Evolutionary conservation across 2,888 invertebrate species (phyloP).

Genomic region (Darwinula stevensoni): DNA sequence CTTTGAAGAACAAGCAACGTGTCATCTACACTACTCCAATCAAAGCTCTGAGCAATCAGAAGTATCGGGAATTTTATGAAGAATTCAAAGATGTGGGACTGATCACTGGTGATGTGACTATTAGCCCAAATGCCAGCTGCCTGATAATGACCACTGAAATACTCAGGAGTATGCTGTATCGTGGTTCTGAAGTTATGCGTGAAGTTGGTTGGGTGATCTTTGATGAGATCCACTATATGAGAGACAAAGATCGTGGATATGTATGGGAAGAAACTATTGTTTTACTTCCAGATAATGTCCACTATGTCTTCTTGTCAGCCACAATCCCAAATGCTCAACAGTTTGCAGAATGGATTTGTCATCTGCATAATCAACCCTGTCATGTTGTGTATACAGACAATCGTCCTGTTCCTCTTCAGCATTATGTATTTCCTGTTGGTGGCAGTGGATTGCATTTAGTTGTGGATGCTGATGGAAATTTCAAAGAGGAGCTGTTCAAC

Average conservation of each 20-base stretch:
- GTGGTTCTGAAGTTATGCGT: conserved; percentile 92
- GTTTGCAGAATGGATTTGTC: conserved; percentile 71
- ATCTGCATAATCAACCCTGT: conserved; percentile 82
- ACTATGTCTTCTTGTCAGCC: conserved; percentile 93
- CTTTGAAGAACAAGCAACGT: conserved; percentile 70
- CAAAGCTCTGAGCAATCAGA: conserved; percentile 96
- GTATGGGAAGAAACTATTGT: conserved; percentile 99
- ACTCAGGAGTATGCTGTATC: conserved; percentile 86
- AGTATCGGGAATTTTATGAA: conserved; percentile 87
- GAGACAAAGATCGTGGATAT: conserved; percentile 94
- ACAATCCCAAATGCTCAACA: conserved; percentile 97
- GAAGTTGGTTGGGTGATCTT: conserved; percentile 99
- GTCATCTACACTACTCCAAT: conserved; percentile 99
- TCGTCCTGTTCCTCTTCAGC: conserved; percentile 86
- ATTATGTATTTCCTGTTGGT: conserved; percentile 89
- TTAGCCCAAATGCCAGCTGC: conserved; percentile 90
- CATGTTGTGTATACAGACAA: conserved; percentile 98
- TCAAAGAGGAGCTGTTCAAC: too few relatives aligned
- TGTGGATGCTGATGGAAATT: conserved; percentile 71
- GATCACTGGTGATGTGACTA: conserved; percentile 95
- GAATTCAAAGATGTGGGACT: conserved; percentile 94
- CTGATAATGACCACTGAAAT: conserved; percentile 99
- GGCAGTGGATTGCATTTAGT: conserved; percentile 82
- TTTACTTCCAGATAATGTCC: conserved; percentile 82
- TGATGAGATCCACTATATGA: conserved; percentile 99